phyloP scores from a whole-genome alignment of 2,797 vertebrate genomes.

The Lacerta viridis region DNA sequence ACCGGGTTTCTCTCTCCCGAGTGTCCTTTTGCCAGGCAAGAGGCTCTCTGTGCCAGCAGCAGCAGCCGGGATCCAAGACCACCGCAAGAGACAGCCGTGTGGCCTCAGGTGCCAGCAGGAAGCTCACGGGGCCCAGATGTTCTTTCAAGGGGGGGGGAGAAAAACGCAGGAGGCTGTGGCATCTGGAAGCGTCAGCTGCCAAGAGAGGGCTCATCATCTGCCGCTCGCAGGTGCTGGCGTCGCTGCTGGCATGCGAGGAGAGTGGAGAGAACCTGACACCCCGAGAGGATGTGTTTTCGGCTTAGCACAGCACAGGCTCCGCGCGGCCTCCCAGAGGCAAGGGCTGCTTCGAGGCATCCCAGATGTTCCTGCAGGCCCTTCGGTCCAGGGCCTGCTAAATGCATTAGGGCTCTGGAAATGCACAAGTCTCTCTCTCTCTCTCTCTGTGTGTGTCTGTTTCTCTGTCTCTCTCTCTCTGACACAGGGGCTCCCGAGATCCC shows the following conservation, averaged over 20 bases:
- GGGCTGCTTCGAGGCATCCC: constrained; percentile 11
- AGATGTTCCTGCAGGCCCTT: constrained; percentile 14
- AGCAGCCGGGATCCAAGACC: constrained; percentile 50
- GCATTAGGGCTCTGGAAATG: not conserved
- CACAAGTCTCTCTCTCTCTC: no score
- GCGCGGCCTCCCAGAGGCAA: not conserved
- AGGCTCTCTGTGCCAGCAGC: constrained; percentile 17
- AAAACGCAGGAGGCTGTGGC: accelerated
- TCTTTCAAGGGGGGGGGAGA: constrained; percentile 40
- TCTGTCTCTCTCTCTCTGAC: no score
- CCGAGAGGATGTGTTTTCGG: not conserved
- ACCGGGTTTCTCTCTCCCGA: not conserved
- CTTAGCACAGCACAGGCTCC: not conserved
- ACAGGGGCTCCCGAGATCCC: no score
- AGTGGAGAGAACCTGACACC: not conserved
- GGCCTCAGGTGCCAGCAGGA: constrained; percentile 62
- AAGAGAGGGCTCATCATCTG: constrained; percentile 40
- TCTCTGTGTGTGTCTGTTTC: no score
- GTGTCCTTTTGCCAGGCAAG: constrained; percentile 12
- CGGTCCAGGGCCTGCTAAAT: not conserved
- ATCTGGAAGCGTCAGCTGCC: constrained; percentile 60
- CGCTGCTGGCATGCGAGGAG: not conserved
- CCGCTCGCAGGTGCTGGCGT: constrained; percentile 25
- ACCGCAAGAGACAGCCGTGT: constrained; percentile 42
- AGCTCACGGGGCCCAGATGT: constrained; percentile 67